Conservation (phyloP, 1,140 invertebrate species). For the Helicorthomorpha holstii region DNA sequence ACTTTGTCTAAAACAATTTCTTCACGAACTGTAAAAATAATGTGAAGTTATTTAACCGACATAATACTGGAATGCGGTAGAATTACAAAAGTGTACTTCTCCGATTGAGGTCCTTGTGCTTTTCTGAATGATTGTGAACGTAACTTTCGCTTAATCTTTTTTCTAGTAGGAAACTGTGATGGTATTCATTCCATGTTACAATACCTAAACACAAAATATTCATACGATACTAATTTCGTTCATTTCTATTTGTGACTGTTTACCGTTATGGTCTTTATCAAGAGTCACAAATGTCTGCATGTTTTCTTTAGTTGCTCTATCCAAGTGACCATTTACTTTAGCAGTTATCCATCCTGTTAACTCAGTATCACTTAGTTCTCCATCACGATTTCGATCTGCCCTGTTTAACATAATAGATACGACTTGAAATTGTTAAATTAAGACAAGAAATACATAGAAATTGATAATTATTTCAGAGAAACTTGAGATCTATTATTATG, state of each 20-base stretch:
- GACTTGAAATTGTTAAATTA: too few relatives aligned
- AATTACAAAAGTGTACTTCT: conserved; percentile 24
- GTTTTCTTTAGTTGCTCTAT: conserved; percentile 49
- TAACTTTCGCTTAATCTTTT: conserved; percentile 45
- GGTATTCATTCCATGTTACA: conserved; percentile 62
- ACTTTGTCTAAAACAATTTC: conserved; percentile 57
- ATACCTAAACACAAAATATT: conserved; percentile 32
- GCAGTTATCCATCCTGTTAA: conserved; percentile 49
- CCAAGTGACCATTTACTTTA: conserved; percentile 57
- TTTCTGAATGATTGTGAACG: conserved; percentile 44
- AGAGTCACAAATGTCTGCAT: conserved; percentile 49
- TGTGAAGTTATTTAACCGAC: background rate
- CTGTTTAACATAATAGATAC: conserved; percentile 21
- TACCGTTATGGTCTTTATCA: conserved; percentile 55
- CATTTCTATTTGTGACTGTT: background rate
- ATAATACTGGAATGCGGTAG: background rate
- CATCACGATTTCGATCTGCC: conserved; percentile 46
- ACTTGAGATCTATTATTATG: too few relatives aligned
- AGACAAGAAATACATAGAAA: too few relatives aligned
- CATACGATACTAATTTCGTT: conserved; percentile 2
- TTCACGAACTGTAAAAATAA: conserved; percentile 27
- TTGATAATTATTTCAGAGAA: too few relatives aligned
- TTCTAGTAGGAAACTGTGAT: conserved; percentile 46
- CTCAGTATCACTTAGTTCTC: conserved; percentile 41
- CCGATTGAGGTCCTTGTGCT: conserved; percentile 34